A percentile compares a stretch with the other conserved stretches of the same genome.
Evolutionary conservation across 2,113 vertebrate genomes (phyloP).

Genomic region (Shinisaurus crocodilurus): DNA sequence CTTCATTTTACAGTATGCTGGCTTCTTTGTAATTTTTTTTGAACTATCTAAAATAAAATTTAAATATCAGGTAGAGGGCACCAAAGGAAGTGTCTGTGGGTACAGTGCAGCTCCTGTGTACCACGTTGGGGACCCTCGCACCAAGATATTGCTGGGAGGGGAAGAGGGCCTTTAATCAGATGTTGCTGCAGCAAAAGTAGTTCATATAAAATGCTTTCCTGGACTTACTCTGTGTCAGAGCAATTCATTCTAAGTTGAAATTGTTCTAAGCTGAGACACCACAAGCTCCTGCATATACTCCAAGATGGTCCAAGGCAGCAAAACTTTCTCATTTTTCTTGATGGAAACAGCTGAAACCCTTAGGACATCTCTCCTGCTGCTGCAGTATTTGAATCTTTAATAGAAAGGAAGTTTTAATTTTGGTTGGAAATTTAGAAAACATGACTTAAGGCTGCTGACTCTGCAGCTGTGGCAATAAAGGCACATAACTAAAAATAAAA

Average conservation of each 20-base stretch:
- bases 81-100: too few species aligned
- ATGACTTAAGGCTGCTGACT: slow-evolving; percentile 63
- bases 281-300: too few species aligned
- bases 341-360: slow-evolving; percentile 1
- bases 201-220: not conserved
- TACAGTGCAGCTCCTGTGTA: too few species aligned
- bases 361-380: slow-evolving; percentile 34
- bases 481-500: slow-evolving; percentile 49
- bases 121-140: not conserved
- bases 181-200: not conserved
- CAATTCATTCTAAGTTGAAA: not conserved
- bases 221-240: not conserved
- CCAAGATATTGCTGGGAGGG: not conserved
- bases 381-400: slow-evolving; percentile 67
- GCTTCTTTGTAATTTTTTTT: too few species aligned
- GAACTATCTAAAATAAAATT: too few species aligned
- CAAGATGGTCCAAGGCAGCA: not conserved
- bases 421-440: slow-evolving; percentile 68
- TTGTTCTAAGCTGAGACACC: not conserved
- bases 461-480: slow-evolving; percentile 72
- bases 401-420: slow-evolving; percentile 72
- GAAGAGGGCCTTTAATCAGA: not conserved
- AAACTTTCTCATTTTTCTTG: slow-evolving; percentile 9
- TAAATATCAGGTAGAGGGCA: too few species aligned
- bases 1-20: too few species aligned